Conservation (phyloP, 2,797 vertebrate genomes). For the Tokudaia muenninki region DNA sequence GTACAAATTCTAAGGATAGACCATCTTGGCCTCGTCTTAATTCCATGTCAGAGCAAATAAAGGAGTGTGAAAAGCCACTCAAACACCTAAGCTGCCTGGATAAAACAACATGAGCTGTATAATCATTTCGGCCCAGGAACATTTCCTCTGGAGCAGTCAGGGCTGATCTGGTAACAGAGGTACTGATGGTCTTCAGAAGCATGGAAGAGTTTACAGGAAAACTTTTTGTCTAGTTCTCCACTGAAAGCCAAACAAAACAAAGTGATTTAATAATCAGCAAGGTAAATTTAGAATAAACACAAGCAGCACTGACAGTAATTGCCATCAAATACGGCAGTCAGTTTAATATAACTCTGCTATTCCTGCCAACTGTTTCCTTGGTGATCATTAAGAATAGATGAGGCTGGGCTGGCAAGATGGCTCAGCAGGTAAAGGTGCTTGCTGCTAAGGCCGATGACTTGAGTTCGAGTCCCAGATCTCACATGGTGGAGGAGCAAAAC, state of each 20-base stretch:
- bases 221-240: slow-evolving; percentile 40
- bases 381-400: slow-evolving; percentile 20
- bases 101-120: slow-evolving; percentile 7
- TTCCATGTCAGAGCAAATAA: slow-evolving; percentile 56
- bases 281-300: slow-evolving; percentile 68
- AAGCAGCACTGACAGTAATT: slow-evolving; percentile 55
- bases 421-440: neutral
- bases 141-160: slow-evolving; percentile 48
- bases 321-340: slow-evolving; percentile 52
- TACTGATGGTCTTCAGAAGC: slow-evolving; percentile 59
- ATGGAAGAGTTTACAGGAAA: slow-evolving; percentile 32
- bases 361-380: slow-evolving; percentile 56
- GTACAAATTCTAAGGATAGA: slow-evolving; percentile 55
- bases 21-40: neutral
- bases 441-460: neutral
- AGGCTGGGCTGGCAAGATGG: neutral
- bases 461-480: neutral
- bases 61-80: slow-evolving; percentile 37
- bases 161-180: slow-evolving; percentile 39
- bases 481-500: neutral
- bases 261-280: slow-evolving; percentile 63
- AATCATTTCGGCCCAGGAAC: slow-evolving; percentile 50
- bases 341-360: slow-evolving; percentile 27
- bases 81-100: neutral
- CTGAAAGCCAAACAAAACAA: slow-evolving; percentile 68